These are phyloP conservation scores for Lymantria monacha DNA, from an alignment of 2,888 invertebrate genomes.

Conservation along the genomic window DNA sequence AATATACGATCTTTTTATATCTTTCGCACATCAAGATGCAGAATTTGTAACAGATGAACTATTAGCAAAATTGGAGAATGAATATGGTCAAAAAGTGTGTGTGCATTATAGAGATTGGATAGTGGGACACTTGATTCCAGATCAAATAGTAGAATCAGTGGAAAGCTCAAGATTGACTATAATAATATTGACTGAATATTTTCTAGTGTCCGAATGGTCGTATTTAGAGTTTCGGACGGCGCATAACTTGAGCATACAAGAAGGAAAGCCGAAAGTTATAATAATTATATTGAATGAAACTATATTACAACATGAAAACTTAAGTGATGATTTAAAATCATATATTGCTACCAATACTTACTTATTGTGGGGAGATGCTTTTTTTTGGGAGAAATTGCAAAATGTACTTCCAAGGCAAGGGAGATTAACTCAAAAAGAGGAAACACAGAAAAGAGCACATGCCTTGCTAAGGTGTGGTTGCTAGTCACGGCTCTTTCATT, in stretches of 20 bases:
- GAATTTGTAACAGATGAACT: neutral
- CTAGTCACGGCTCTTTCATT: no score
- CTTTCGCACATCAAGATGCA: neutral
- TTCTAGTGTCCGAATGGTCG: neutral
- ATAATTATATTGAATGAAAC: neutral
- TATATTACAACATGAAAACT: neutral
- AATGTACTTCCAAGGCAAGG: no score
- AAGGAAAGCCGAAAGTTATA: neutral
- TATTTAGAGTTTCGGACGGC: conserved; percentile 1
- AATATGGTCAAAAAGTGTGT: neutral
- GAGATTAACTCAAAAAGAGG: no score
- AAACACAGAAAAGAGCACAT: no score
- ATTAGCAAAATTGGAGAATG: neutral
- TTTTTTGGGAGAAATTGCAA: neutral
- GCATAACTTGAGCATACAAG: neutral
- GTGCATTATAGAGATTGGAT: neutral
- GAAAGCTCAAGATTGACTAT: neutral
- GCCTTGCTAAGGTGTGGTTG: no score
- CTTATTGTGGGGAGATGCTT: neutral
- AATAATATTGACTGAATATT: neutral
- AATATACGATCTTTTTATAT: neutral
- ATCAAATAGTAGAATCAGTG: neutral
- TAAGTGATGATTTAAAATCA: neutral
- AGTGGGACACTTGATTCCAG: neutral
- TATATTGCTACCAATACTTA: neutral